Evolutionary conservation across 2,113 vertebrate species (phyloP), one percentile per base, ranked within the genome.

Genomic region (Zosterops borbonicus): DNA sequence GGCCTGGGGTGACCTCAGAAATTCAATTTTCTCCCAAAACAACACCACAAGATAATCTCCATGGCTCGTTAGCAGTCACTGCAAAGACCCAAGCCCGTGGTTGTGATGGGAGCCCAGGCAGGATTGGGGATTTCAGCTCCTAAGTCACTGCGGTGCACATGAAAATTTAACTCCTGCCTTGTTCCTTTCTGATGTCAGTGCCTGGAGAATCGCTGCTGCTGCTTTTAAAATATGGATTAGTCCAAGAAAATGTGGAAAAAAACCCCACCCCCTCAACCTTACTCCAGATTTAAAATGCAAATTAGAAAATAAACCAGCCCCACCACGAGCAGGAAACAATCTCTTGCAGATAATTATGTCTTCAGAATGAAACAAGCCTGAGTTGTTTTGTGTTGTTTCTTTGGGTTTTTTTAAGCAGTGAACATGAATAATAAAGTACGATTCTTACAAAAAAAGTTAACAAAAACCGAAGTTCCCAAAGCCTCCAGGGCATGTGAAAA

Each of bases 371-470:
- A 96, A 65, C 65, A 44, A 67, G 62, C 37, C 25, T 14, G 70
- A 4, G 22, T 37, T 22, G 18, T 7, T 73, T 35, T 31, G n/a
- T 11, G 27, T 12, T 10, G 46, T 52, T 52, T 16, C 19, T 53
- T 53, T 47, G 46, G 27, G 8, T 19, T 49, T 56, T 56, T 56
- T 56, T 21, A 94, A 92, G 87, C 59, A 88, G 59, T 39, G 58
- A 47, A 70, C 47, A 73, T 90, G 85, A 97, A 96, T 95, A 96
- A 97, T 92, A 92, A 97, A 96, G 94, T 9, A 56, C 1, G 12
- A 82, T 80, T 78, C 67, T 85, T 62, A 29, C 33, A 53, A 47
- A 46, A 46, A 42, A 82, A n/a, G 24, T 74, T 84, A 74, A 92
- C 50, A 87, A 83, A 93, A 83, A 2, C 14, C 0, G 3, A 79